A percentile compares a stretch with the other conserved stretches of the same genome.
Evolutionary conservation across 1,140 invertebrate species (phyloP).

Genomic region (Bombyx mandarina): DNA sequence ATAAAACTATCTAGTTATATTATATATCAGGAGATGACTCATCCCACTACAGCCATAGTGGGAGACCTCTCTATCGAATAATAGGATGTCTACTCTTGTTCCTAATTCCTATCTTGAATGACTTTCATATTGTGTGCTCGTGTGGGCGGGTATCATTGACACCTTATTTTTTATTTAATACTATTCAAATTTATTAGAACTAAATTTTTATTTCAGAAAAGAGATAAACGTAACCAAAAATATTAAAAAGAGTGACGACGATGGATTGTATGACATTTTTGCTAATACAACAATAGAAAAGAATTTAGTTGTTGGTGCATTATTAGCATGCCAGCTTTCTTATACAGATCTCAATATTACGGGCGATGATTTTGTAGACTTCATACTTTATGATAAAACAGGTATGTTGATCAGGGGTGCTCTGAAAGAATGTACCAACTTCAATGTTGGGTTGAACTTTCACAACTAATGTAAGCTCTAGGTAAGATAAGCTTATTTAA

Average conservation of each 20-base stretch:
- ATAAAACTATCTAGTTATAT: too few species aligned
- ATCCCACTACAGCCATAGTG: too few species aligned
- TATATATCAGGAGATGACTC: too few species aligned
- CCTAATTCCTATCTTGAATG: too few species aligned
- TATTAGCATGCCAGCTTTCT: slow-evolving; percentile 33
- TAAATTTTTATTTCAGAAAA: slow-evolving; percentile 20
- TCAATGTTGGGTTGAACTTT: too few species aligned
- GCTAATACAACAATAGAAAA: slow-evolving; percentile 18
- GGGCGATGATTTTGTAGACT: slow-evolving; percentile 21
- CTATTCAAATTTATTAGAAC: background rate
- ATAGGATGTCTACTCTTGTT: too few species aligned
- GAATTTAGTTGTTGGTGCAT: slow-evolving; percentile 16
- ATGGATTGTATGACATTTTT: slow-evolving; percentile 18
- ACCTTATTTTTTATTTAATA: background rate
- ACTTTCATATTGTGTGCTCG: too few species aligned
- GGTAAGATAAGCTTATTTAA: too few species aligned
- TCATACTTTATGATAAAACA: slow-evolving; percentile 22
- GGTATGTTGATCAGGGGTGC: slow-evolving; percentile 18
- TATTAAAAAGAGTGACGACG: slow-evolving; percentile 12
- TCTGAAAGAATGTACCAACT: too few species aligned
- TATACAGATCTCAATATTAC: slow-evolving; percentile 22
- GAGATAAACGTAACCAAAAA: slow-evolving; percentile 14
- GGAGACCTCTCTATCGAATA: too few species aligned
- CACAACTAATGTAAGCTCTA: too few species aligned
- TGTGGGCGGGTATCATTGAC: background rate